Evolutionary conservation across 2,888 invertebrate species (phyloP).

Genomic region (Anoplius nigerrimus): DNA sequence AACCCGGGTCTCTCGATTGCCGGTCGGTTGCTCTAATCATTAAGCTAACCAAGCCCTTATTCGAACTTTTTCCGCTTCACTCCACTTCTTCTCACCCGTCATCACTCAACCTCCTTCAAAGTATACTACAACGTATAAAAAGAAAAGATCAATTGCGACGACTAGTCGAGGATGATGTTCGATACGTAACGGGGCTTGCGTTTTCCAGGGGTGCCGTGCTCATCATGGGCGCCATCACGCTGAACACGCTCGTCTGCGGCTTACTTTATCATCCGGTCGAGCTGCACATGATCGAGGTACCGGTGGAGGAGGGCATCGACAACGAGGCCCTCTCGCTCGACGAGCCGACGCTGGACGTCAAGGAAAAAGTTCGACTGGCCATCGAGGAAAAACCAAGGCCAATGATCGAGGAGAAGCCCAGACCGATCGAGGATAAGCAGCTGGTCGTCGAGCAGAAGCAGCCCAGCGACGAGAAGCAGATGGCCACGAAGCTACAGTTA

Average conservation of each 20-base stretch:
- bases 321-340: conserved; percentile 66
- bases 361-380: not conserved
- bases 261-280: conserved; percentile 89
- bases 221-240: conserved; percentile 86
- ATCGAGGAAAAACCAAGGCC: conserved; percentile 28
- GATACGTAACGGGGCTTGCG: conserved; percentile 26
- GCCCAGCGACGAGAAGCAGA: conserved; percentile 15
- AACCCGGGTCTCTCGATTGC: too few relatives aligned
- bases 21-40: too few relatives aligned
- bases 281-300: conserved; percentile 83
- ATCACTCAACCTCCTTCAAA: too few relatives aligned
- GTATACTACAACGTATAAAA: too few relatives aligned
- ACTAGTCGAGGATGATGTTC: too few relatives aligned
- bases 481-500: not conserved
- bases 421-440: not conserved
- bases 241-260: conserved; percentile 89
- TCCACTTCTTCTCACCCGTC: too few relatives aligned
- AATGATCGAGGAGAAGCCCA: conserved; percentile 5
- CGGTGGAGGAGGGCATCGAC: conserved; percentile 72
- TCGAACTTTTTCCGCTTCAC: too few relatives aligned
- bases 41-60: too few relatives aligned
- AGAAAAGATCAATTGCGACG: too few relatives aligned
- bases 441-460: too few relatives aligned
- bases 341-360: conserved; percentile 41
- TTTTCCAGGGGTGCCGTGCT: conserved; percentile 84